These are phyloP conservation scores for Limnephilus marmoratus DNA, from an alignment of 2,888 invertebrate species.

Conservation along the genomic window DNA sequence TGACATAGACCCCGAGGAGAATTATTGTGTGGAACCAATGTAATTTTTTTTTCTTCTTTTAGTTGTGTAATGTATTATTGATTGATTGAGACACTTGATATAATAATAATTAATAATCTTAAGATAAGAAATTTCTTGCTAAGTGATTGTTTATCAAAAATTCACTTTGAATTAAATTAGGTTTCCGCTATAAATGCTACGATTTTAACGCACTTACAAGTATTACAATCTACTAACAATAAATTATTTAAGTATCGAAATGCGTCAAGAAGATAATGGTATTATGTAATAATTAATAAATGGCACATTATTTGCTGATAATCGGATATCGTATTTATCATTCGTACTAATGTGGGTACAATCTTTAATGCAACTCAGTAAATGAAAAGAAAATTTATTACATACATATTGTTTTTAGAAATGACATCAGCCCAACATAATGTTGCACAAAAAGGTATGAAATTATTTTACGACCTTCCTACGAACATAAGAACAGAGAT, in stretches of 20 bases:
- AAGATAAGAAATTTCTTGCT: neutral
- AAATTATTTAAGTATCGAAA: neutral
- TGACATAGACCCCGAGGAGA: no score
- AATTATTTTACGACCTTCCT: no score
- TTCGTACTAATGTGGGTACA: no score
- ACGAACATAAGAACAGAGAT: no score
- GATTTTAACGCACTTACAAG: neutral
- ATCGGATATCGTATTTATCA: neutral
- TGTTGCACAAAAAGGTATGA: no score
- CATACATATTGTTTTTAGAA: no score
- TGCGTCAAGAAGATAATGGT: neutral
- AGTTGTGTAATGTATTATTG: neutral
- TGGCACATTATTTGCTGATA: neutral
- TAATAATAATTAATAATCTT: neutral
- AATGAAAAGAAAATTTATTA: no score
- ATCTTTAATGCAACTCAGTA: no score
- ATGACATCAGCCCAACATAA: no score
- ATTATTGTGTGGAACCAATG: no score
- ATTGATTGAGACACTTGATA: neutral
- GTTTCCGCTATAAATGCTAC: neutral
- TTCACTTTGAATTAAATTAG: neutral
- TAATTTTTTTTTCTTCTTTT: neutral
- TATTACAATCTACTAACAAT: neutral
- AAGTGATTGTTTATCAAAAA: neutral
- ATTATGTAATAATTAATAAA: neutral